Evolutionary conservation across 2,113 vertebrate species (phyloP), one percentile per base, ranked within the genome.

Genomic region (Tenebrosternarchus preto): DNA sequence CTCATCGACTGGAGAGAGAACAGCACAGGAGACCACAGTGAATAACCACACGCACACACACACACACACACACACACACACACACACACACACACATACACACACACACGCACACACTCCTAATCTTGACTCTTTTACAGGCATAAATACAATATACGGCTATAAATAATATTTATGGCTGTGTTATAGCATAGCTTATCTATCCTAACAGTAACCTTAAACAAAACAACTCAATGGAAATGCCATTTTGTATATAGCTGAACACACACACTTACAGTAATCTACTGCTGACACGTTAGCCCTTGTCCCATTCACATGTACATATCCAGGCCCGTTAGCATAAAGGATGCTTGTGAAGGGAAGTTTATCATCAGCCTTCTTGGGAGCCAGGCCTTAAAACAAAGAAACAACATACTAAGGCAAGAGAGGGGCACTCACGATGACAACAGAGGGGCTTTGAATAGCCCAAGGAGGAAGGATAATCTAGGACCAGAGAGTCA

Each of bases 261-360:
- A 43, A 50, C 43, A 27, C 9, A 70, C 20, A 27, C 22, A 84
- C 93, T 94, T 84, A 94, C 93, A 86, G 85, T 92, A 93, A 90
- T 93, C 90, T 84, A 91, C 90, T 72, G 87, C 82, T n/a, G 90
- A 90, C 84, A 94, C 91, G 84, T 94, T 93, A 39, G 81, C 92
- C 90, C 93, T 91, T 53, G 90, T 92, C 69, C 93, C 93, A 25
- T 94, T 94, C 75, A 90, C 72, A n/a, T 93, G 92, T n/a, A 88
- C 80, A 12, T 93, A 94, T 36, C 93, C 93, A 0, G 93, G 93
- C 0, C 93, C 93, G 19, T 94, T 94, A 75, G 92, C 93, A 17
- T 94, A 94, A 63, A 94, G 87, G 83, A 94, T 93, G 84, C 92
- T 93, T 74, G 93, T 94, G 79, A 91, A 94, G 67, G 93, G 93